Evolutionary conservation across 2,113 vertebrate genomes (phyloP).

Genomic region (Ochotona curzoniae): DNA sequence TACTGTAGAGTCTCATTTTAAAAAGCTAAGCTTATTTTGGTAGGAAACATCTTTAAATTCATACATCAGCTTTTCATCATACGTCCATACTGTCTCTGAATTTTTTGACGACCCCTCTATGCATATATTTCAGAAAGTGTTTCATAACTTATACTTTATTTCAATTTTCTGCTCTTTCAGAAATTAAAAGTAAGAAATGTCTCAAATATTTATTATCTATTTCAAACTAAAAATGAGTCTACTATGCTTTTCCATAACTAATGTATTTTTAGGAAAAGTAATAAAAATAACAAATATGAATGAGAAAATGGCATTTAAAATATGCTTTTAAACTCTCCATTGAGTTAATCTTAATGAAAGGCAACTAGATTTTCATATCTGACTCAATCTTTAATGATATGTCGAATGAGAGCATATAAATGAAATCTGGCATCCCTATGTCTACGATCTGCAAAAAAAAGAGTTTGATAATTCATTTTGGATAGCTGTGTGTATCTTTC

Average conservation of each 20-base stretch:
- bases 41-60: too few relatives aligned
- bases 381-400: background rate
- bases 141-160: too few relatives aligned
- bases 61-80: too few relatives aligned
- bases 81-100: too few relatives aligned
- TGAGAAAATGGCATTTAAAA: background rate
- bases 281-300: slow-evolving; percentile 21
- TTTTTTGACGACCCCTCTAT: too few relatives aligned
- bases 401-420: background rate
- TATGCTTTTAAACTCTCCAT: background rate
- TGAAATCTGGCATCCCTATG: background rate
- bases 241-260: background rate
- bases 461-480: slow-evolving; percentile 35
- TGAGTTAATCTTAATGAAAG: background rate
- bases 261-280: background rate
- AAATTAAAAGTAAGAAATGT: slow-evolving; percentile 2
- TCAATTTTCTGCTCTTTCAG: background rate
- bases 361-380: background rate
- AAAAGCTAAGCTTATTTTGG: too few relatives aligned
- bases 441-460: background rate
- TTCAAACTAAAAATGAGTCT: background rate
- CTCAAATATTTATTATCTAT: background rate
- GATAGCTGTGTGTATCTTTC: background rate
- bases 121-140: too few relatives aligned
- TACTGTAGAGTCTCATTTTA: too few relatives aligned